Conservation (phyloP, 2,113 vertebrate genomes). For the Arenaria interpres region DNA sequence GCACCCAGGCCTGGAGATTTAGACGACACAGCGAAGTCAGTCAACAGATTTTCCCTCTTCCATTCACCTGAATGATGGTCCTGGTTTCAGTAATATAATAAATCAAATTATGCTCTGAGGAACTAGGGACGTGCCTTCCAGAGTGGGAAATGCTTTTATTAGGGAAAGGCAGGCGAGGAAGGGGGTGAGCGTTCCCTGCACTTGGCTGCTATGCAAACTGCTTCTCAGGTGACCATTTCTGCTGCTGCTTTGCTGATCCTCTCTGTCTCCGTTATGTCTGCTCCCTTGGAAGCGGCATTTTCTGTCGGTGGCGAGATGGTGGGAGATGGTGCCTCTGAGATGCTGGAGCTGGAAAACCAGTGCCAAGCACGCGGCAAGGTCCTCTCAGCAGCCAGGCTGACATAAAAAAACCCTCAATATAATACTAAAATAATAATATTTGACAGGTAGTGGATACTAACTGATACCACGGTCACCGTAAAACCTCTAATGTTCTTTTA, state of each 20-base stretch:
- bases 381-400: background rate
- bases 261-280: background rate
- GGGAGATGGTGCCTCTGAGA: background rate
- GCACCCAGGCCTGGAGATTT: background rate
- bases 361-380: background rate
- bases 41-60: background rate
- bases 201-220: background rate
- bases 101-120: background rate
- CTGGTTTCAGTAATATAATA: background rate
- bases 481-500: background rate
- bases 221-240: background rate
- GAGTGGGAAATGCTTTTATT: background rate
- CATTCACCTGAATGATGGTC: background rate
- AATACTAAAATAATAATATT: background rate
- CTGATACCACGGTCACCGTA: fast-evolving
- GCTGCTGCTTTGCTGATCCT: background rate
- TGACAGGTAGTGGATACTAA: background rate
- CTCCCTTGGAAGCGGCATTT: background rate
- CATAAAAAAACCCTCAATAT: background rate
- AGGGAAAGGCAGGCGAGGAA: background rate
- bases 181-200: background rate
- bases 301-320: background rate
- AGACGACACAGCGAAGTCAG: background rate
- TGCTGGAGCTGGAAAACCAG: background rate
- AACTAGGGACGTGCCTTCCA: background rate